These are phyloP conservation scores for Amblyteles armatorius DNA, from an alignment of 2,888 invertebrate genomes.

Conservation along the genomic window DNA sequence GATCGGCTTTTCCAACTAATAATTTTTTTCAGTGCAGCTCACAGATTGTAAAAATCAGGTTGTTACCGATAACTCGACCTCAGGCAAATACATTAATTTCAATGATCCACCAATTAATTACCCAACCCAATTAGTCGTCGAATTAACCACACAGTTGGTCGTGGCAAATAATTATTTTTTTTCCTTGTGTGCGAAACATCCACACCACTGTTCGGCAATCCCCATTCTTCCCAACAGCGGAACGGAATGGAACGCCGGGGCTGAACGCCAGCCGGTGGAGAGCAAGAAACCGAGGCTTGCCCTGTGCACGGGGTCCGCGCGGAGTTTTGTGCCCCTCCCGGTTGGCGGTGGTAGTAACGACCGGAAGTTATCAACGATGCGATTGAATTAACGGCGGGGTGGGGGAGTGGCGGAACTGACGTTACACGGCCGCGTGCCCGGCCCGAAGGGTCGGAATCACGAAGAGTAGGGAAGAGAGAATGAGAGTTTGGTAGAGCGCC, in stretches of 20 bases:
- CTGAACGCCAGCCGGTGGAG: constrained; percentile 2
- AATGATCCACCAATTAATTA: not conserved
- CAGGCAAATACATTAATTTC: not conserved
- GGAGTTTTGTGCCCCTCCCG: constrained; percentile 16
- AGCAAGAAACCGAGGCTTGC: constrained; percentile 14
- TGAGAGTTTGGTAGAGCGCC: constrained; percentile 28
- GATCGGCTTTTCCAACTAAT: not conserved
- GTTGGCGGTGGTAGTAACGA: constrained; percentile 51
- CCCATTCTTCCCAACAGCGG: not conserved
- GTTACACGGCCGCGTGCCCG: constrained; percentile 20
- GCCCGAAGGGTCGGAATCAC: constrained; percentile 11
- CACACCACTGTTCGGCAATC: not conserved
- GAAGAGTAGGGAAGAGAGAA: constrained; percentile 5
- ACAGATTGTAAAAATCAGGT: too few species aligned
- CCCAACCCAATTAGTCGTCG: not conserved
- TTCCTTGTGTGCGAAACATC: not conserved
- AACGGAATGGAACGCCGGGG: not conserved
- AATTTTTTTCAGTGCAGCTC: too few species aligned
- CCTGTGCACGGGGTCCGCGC: constrained; percentile 16
- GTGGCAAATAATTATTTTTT: not conserved
- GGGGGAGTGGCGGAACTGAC: constrained; percentile 23
- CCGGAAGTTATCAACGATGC: constrained; percentile 63
- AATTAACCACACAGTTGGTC: not conserved
- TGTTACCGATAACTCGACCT: not conserved
- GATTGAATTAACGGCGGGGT: constrained; percentile 59